Conservation (phyloP, 2,797 vertebrate species). For the Eulemur mongoz region DNA sequence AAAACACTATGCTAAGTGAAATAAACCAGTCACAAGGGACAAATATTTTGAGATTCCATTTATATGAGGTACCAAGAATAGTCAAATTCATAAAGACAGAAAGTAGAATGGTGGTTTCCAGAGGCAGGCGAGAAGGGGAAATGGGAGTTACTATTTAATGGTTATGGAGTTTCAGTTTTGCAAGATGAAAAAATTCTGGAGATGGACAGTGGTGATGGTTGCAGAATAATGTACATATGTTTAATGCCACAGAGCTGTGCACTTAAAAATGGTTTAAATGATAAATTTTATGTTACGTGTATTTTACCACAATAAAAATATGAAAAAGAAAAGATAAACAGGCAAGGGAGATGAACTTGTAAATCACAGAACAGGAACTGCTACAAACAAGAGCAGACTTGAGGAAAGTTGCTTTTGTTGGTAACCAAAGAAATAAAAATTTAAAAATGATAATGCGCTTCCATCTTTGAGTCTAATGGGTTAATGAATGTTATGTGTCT, state of each 20-base stretch:
- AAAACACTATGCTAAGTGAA: slow-evolving; percentile 4
- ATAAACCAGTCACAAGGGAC: not conserved
- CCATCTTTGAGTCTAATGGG: not conserved
- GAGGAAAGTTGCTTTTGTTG: not conserved
- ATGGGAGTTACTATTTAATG: not conserved
- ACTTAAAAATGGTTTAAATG: not conserved
- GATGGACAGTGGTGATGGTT: not conserved
- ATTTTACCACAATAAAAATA: not conserved
- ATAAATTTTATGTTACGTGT: not conserved
- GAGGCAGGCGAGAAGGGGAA: not conserved
- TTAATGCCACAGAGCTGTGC: not conserved
- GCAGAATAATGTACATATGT: not conserved
- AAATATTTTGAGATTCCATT: not conserved
- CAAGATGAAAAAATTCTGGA: not conserved
- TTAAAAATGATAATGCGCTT: not conserved
- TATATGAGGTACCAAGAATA: not conserved
- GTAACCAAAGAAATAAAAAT: not conserved
- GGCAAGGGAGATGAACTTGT: not conserved
- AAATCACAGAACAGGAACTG: not conserved
- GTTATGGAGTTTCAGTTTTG: not conserved
- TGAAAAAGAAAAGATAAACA: not conserved
- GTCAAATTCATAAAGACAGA: not conserved
- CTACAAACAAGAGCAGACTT: not conserved
- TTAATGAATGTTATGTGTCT: not conserved
- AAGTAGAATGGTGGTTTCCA: not conserved